Evolutionary conservation across 2,888 invertebrate genomes (phyloP).

Genomic region (Sipha maydis): DNA sequence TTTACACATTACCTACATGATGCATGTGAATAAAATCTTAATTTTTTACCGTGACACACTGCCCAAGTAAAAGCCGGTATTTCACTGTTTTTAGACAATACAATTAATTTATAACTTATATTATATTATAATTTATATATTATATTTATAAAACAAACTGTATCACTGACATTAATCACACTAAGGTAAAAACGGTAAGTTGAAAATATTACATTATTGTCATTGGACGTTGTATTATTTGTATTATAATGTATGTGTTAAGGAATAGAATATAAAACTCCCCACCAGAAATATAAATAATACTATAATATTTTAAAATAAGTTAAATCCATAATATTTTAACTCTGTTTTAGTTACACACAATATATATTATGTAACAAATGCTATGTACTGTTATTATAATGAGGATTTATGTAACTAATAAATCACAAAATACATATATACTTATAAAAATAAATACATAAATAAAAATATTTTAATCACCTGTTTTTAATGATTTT

Average conservation of each 20-base stretch:
- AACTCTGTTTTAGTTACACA: no score
- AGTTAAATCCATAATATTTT: no score
- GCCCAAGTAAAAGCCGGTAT: not conserved
- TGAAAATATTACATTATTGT: not conserved
- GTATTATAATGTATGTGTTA: no score
- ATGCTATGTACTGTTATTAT: no score
- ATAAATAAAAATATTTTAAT: not conserved
- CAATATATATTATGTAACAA: no score
- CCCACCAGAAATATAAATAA: no score
- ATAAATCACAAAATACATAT: no score
- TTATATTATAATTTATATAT: no score
- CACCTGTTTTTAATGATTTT: not conserved
- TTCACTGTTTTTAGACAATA: not conserved
- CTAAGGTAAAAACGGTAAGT: not conserved
- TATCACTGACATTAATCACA: not conserved
- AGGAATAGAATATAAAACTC: no score
- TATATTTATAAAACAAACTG: not conserved
- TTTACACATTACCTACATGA: slow-evolving; percentile 9
- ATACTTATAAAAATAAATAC: no score
- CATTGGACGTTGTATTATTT: not conserved
- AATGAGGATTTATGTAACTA: no score
- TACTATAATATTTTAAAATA: no score
- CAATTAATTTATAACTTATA: not conserved
- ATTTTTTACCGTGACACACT: slow-evolving; percentile 14
- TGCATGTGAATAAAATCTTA: slow-evolving; percentile 34